Conservation (phyloP, 2,888 invertebrate genomes). For the Rhimphoctona megacephalus region DNA sequence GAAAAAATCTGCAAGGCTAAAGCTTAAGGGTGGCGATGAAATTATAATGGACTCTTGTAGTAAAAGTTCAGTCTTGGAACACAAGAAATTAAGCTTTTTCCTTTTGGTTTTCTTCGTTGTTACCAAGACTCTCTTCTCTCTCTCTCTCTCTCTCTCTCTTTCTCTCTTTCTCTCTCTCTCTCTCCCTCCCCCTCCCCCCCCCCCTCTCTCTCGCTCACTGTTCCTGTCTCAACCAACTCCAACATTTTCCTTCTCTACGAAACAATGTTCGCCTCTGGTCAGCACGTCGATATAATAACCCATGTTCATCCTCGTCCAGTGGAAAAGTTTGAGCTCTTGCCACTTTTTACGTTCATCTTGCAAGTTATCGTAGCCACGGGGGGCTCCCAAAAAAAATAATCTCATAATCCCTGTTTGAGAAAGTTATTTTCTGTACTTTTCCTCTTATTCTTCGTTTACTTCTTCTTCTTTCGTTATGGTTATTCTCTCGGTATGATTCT, state of each 20-base stretch:
- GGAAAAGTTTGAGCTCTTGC: slow-evolving; percentile 28
- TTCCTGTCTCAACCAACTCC: slow-evolving; percentile 2
- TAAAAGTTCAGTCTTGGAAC: slow-evolving; percentile 13
- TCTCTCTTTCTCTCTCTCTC: not conserved
- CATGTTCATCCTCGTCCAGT: not conserved
- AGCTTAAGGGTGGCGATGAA: slow-evolving; percentile 1
- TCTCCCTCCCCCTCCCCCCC: too few relatives aligned
- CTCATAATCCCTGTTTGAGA: slow-evolving; percentile 20
- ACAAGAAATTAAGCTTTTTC: slow-evolving; percentile 5
- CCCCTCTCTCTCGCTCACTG: too few relatives aligned
- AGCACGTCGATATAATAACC: slow-evolving; percentile 39
- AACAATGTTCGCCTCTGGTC: slow-evolving; percentile 15
- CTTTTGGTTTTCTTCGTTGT: not conserved
- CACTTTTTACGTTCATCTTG: not conserved
- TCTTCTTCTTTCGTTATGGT: slow-evolving; percentile 10
- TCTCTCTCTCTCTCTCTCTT: not conserved
- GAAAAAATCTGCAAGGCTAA: not conserved
- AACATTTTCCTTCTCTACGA: slow-evolving; percentile 21
- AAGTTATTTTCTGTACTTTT: slow-evolving; percentile 17
- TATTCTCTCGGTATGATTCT: slow-evolving; percentile 17
- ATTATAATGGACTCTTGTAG: slow-evolving; percentile 13
- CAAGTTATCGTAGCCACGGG: not conserved
- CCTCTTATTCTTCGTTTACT: slow-evolving; percentile 2
- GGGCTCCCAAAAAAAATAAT: slow-evolving; percentile 1
- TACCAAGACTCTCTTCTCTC: not conserved